These are phyloP conservation scores for Sclerodermus sp. DNA, from an alignment of 2,888 invertebrate species.

Conservation along the genomic window DNA sequence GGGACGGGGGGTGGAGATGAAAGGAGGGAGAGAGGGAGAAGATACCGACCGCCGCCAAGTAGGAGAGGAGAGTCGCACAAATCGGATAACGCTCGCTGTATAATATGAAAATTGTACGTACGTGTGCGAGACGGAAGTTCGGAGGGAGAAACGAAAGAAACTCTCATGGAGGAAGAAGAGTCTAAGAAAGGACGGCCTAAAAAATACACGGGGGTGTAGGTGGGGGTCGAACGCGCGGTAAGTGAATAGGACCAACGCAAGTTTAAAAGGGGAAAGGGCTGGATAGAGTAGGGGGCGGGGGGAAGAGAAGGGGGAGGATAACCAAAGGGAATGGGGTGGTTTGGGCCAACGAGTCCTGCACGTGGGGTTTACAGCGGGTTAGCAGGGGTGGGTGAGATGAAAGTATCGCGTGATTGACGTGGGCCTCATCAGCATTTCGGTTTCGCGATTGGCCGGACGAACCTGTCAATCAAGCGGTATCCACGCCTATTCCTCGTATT, in stretches of 20 bases:
- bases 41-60: too few relatives aligned
- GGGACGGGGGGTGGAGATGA: conserved; percentile 7
- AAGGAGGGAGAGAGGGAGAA: not conserved
- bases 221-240: too few relatives aligned
- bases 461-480: conserved; percentile 77
- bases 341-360: conserved; percentile 18
- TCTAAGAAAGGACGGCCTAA: too few relatives aligned
- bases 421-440: conserved; percentile 75
- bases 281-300: conserved; percentile 21
- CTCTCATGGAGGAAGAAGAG: too few relatives aligned
- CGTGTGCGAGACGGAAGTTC: conserved; percentile 2
- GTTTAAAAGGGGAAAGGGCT: conserved; percentile 3
- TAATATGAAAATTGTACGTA: too few relatives aligned
- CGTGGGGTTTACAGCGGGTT: conserved; percentile 25
- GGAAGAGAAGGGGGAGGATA: conserved; percentile 25
- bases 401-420: conserved; percentile 70
- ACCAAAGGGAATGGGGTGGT: conserved; percentile 16
- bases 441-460: conserved; percentile 76
- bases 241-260: too few relatives aligned
- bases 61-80: too few relatives aligned
- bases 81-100: too few relatives aligned
- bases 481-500: conserved; percentile 58
- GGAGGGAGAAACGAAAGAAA: too few relatives aligned
- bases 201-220: too few relatives aligned
- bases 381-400: conserved; percentile 48